A percentile compares a stretch with the other conserved stretches of the same genome.
Conservation (phyloP, 2,113 vertebrate species). For the Mellivora capensis region DNA sequence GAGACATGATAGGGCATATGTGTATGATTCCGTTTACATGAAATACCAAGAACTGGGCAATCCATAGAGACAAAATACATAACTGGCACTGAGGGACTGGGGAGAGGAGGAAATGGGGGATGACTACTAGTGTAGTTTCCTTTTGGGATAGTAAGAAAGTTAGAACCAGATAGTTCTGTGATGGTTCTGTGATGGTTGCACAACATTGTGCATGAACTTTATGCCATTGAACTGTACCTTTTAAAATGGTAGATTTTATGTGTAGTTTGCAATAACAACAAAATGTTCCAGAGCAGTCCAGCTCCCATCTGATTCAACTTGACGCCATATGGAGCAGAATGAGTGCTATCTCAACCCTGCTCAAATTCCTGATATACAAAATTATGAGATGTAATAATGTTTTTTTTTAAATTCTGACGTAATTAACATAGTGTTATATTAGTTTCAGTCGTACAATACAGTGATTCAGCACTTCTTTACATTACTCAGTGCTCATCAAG, state of each 20-base stretch:
- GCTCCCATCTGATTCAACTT: background rate
- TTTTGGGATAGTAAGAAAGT: background rate
- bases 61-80: background rate
- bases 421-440: background rate
- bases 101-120: background rate
- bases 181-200: background rate
- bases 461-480: background rate
- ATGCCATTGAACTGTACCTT: background rate
- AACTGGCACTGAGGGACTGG: background rate
- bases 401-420: background rate
- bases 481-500: background rate
- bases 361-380: background rate
- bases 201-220: background rate
- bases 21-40: background rate
- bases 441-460: background rate
- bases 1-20: background rate
- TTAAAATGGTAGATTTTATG: background rate
- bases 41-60: background rate
- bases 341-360: background rate
- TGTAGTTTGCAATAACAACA: background rate
- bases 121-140: background rate
- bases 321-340: background rate
- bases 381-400: background rate
- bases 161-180: background rate
- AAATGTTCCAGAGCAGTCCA: background rate